Base-by-base conservation (phyloP, 2,888 invertebrate species). In the Venusia cambrica region DNA sequence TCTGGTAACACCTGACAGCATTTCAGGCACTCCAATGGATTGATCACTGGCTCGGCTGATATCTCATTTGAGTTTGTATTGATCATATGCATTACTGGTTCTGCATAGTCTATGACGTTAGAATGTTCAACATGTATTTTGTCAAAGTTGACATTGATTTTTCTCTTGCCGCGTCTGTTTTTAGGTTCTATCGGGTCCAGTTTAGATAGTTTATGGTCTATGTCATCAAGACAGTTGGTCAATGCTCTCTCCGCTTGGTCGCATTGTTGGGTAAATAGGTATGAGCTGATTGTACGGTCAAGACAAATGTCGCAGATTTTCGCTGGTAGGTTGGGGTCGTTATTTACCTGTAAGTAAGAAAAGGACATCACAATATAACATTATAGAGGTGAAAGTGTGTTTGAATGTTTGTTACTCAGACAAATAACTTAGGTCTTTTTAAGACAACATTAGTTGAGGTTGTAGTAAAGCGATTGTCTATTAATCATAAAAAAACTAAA, bases 211-310 rank as follows among this genome's bases (percentile, higher is more conserved):
- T 84, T 84, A 0, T 73, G 71, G n/a, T 70, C 59, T 14, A 85
- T 69, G 25, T 87, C 83, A 19, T 76, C 71, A 3, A 85, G 74
- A 32, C 74, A 87, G 51, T 85, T 81, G 0, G 56, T 52, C 16
- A 87, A 37, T 0, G 85, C 83, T 26, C 84, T 41, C 17, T 76
- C 80, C 0, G 81, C 53, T 38, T 61, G 60, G 19, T 85, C 81
- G 35, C 83, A 84, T 21, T 84, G 83, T 29, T 87, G 85, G 0
- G 71, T 60, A 36, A 85, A 85, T 5, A 85, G 49, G 31, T 85
- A 87, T 3, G 77, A 66, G 1, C 52, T 63, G 1, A 83, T 60
- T 2, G 75, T 65, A 24, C 54, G 61, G 16, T 84, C 64, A 0
- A 83, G 20, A 22, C 85, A 87, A 38, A 55, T 70, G 1, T 67